Conservation (phyloP, 2,888 invertebrate species). For the Aporophyla nigra region DNA sequence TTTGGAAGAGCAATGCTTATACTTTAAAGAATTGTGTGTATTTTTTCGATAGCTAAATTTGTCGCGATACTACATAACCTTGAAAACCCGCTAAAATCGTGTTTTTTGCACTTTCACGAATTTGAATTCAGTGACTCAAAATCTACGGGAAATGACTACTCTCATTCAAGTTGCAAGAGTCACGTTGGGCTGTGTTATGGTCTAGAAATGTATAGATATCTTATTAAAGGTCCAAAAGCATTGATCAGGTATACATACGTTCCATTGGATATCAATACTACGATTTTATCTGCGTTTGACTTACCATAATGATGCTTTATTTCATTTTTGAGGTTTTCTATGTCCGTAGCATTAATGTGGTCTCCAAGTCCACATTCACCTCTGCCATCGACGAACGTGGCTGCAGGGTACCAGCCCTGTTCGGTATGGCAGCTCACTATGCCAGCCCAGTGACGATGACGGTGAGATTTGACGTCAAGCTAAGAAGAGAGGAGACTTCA, state of each 20-base stretch:
- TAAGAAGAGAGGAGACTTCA: conserved; percentile 41
- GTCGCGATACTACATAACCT: too few species aligned
- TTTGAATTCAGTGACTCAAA: too few species aligned
- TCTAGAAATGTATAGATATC: too few species aligned
- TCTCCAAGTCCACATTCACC: conserved; percentile 90
- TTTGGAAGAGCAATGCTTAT: too few species aligned
- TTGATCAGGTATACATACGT: not conserved
- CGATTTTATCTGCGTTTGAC: not conserved
- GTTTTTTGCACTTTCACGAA: too few species aligned
- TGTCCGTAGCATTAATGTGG: conserved; percentile 86
- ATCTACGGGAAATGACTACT: too few species aligned
- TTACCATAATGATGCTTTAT: conserved; percentile 89
- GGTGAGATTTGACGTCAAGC: conserved; percentile 69
- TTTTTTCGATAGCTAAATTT: too few species aligned
- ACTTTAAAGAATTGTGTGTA: too few species aligned
- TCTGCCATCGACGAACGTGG: conserved; percentile 91
- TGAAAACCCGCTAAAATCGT: too few species aligned
- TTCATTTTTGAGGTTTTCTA: conserved; percentile 89
- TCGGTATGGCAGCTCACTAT: conserved; percentile 92
- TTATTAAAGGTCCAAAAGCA: not conserved
- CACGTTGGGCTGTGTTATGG: too few species aligned
- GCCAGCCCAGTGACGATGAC: conserved; percentile 92
- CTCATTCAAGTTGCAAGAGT: too few species aligned
- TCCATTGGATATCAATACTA: not conserved
- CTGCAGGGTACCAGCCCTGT: conserved; percentile 94